Conservation (phyloP, 2,888 invertebrate species). For the Branchipolynoe longqiensis region DNA sequence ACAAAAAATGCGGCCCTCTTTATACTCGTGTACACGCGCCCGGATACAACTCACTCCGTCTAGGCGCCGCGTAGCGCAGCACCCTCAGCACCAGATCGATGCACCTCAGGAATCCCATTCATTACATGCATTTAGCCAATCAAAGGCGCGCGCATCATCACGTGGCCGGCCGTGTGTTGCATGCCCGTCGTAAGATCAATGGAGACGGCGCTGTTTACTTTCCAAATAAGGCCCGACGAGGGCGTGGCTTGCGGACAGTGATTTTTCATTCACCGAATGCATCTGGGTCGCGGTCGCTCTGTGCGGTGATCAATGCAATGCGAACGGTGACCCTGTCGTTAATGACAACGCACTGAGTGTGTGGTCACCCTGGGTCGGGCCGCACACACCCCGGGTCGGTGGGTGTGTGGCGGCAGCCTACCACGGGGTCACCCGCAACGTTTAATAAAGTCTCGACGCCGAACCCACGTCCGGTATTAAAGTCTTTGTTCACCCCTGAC, state of each 20-base stretch:
- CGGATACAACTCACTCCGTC: too few species aligned
- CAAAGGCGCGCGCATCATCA: not conserved
- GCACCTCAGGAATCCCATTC: conserved; percentile 51
- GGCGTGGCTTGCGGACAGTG: conserved; percentile 21
- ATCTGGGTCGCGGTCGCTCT: not conserved
- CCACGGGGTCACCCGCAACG: too few species aligned
- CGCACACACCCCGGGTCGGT: too few species aligned
- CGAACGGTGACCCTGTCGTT: not conserved
- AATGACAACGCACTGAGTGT: conserved; percentile 14
- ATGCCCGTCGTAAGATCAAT: conserved; percentile 14
- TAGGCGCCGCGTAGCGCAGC: too few species aligned
- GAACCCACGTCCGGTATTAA: too few species aligned
- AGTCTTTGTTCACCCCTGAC: too few species aligned
- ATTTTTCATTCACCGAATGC: conserved; percentile 37
- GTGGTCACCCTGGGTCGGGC: too few species aligned
- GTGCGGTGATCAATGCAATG: conserved; percentile 8
- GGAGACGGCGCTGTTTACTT: conserved; percentile 36
- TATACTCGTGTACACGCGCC: too few species aligned
- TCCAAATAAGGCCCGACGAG: conserved; percentile 34
- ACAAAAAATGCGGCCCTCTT: too few species aligned
- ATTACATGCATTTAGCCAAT: conserved; percentile 16
- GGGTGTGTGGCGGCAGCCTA: too few species aligned
- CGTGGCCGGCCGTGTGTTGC: not conserved
- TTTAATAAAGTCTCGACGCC: too few species aligned
- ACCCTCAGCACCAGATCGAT: too few species aligned